phyloP scores from a whole-genome alignment of 2,888 invertebrate species.

The Quadriops clusia region DNA sequence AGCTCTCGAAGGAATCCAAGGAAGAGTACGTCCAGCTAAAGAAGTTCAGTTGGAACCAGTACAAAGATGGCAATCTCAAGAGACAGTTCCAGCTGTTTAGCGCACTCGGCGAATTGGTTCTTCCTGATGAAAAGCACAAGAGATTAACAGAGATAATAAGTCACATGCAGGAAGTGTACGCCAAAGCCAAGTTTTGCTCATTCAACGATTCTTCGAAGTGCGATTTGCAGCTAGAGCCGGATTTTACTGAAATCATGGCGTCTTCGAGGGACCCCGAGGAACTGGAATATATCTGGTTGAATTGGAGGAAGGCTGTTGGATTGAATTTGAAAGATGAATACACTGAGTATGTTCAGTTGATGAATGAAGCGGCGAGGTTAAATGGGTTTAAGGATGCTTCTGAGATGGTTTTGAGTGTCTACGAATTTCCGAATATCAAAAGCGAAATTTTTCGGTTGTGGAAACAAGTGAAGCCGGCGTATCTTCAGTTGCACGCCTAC shows the following conservation, averaged over 20 bases:
- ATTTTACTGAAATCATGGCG: too few species aligned
- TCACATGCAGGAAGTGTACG: conserved; percentile 65
- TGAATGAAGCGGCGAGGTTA: too few species aligned
- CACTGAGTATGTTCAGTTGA: too few species aligned
- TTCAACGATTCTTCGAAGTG: conserved; percentile 51
- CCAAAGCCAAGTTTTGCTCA: conserved; percentile 65
- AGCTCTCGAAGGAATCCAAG: conserved; percentile 45
- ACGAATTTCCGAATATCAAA: conserved; percentile 65
- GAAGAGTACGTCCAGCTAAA: conserved; percentile 53
- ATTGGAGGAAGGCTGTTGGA: too few species aligned
- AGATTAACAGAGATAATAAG: conserved; percentile 49
- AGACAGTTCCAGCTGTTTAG: conserved; percentile 66
- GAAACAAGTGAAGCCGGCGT: conserved; percentile 75
- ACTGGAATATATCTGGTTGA: too few species aligned
- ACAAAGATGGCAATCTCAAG: conserved; percentile 52
- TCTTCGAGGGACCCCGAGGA: too few species aligned
- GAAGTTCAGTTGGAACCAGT: conserved; percentile 60
- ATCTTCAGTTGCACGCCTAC: conserved; percentile 81
- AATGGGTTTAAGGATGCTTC: conserved; percentile 79
- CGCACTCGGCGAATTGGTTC: conserved; percentile 57
- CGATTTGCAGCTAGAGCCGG: conserved; percentile 60
- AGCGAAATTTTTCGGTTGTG: conserved; percentile 71
- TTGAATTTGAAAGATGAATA: too few species aligned
- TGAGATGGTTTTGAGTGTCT: conserved; percentile 81
- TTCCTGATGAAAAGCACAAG: conserved; percentile 55